Percentiles rank a stretch among this genome's conserved stretches.
Conservation (phyloP, 1,140 invertebrate species). For the Scaptomyza pallida region DNA sequence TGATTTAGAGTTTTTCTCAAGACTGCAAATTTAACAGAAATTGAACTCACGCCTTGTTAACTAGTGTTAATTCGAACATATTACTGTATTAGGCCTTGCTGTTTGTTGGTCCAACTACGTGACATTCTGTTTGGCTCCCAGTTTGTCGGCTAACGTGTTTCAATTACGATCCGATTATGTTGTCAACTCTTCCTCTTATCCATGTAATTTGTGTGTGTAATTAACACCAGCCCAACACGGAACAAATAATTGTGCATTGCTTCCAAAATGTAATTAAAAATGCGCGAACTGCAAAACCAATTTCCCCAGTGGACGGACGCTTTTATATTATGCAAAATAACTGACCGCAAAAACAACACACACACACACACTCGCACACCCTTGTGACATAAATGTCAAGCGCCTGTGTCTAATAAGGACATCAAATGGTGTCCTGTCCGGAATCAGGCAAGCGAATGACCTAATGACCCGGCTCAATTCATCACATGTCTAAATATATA, state of each 20-base stretch:
- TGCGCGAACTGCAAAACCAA: no score
- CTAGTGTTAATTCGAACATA: neutral
- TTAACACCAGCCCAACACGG: conserved; percentile 19
- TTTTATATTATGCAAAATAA: conserved; percentile 39
- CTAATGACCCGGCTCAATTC: conserved; percentile 15
- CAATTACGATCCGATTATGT: conserved; percentile 64
- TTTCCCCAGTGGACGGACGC: conserved; percentile 11
- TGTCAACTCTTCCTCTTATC: neutral
- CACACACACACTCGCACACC: conserved; percentile 1
- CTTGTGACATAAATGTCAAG: conserved; percentile 36
- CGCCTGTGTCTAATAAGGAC: conserved; percentile 7
- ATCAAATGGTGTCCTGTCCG: neutral
- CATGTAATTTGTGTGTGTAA: conserved; percentile 17
- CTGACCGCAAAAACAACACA: conserved; percentile 30
- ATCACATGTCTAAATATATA: conserved; percentile 28
- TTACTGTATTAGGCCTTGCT: neutral
- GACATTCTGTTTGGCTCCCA: no score
- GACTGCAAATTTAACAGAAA: no score
- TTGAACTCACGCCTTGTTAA: neutral
- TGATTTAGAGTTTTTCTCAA: no score
- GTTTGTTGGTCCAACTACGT: conserved; percentile 25
- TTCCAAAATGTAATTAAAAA: conserved; percentile 30
- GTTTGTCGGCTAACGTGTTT: conserved; percentile 34
- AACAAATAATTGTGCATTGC: conserved; percentile 11
- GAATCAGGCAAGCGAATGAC: conserved; percentile 10